Evolutionary conservation across 2,113 vertebrate genomes (phyloP).

Genomic region (Calonectris borealis): DNA sequence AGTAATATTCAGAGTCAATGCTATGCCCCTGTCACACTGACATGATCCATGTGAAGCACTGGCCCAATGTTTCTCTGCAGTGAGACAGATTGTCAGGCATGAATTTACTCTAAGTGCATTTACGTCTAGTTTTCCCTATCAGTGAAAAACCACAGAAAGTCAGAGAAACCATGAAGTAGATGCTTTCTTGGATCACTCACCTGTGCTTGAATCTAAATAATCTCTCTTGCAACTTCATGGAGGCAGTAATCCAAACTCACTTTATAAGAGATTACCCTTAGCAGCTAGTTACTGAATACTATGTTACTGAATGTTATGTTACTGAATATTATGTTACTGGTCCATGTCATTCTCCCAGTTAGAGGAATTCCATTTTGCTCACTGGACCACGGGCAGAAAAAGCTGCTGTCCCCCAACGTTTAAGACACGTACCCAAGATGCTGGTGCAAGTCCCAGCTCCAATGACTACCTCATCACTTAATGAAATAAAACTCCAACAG

Average conservation of each 20-base stretch:
- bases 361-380: not conserved
- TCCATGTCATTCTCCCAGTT: not conserved
- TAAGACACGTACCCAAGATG: not conserved
- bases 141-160: not conserved
- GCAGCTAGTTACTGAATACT: not conserved
- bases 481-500: not conserved
- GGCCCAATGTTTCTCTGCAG: not conserved
- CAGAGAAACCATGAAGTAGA: not conserved
- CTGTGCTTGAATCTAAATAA: not conserved
- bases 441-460: not conserved
- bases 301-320: not conserved
- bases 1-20: not conserved
- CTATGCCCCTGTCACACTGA: not conserved
- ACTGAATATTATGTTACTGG: not conserved
- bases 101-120: slow-evolving; percentile 9
- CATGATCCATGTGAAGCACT: not conserved
- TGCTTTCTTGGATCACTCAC: not conserved
- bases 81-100: slow-evolving; percentile 3
- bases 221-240: not conserved
- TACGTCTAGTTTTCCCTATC: not conserved
- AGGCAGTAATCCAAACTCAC: not conserved
- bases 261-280: not conserved
- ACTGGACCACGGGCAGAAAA: not conserved
- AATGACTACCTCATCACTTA: not conserved
- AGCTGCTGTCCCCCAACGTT: not conserved